Evolutionary conservation across 2,797 vertebrate genomes (phyloP).

Genomic region (Diglossa cyanea): DNA sequence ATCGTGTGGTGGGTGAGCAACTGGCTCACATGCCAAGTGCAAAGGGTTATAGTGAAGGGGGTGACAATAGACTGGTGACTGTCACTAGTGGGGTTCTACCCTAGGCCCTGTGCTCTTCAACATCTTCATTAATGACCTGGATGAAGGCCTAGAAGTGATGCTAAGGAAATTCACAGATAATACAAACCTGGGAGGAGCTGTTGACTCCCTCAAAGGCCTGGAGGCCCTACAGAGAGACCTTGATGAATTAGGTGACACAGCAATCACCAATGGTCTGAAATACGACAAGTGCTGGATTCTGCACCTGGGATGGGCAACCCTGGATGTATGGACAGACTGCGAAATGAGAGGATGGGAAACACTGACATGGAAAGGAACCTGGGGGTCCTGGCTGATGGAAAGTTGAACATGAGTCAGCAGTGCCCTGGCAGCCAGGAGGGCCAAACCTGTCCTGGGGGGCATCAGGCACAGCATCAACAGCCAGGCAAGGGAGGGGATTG

Average conservation of each 20-base stretch:
- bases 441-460: fast-evolving
- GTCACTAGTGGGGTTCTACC: not conserved
- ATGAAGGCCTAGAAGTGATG: not conserved
- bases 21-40: not conserved
- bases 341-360: not conserved
- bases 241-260: not conserved
- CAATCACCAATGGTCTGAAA: not conserved
- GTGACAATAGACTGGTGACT: not conserved
- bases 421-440: not conserved
- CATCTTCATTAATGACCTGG: not conserved
- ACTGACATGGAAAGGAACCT: not conserved
- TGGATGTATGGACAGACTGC: not conserved
- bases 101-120: not conserved
- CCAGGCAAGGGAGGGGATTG: not conserved
- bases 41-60: not conserved
- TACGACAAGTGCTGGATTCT: not conserved
- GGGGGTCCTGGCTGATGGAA: not conserved
- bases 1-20: not conserved
- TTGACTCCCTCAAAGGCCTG: not conserved
- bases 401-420: not conserved
- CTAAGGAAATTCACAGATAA: fast-evolving
- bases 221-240: not conserved
- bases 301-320: not conserved
- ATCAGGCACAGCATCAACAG: fast-evolving
- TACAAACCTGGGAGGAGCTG: not conserved